Percentiles rank a stretch among this genome's conserved stretches.
phyloP scores from a whole-genome alignment of 2,888 invertebrate species.

The Lampropteryx suffumata region DNA sequence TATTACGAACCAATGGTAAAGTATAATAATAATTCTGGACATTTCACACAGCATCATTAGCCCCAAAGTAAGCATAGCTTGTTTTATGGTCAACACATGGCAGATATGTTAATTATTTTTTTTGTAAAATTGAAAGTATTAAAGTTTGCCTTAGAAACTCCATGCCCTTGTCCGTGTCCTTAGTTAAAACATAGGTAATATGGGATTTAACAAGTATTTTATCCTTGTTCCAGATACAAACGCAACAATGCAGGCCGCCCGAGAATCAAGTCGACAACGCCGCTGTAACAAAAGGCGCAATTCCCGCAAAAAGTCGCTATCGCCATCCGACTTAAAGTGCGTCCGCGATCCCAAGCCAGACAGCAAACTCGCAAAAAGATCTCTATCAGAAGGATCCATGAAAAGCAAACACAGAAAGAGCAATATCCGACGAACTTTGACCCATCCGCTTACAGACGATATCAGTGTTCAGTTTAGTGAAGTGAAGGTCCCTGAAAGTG shows the following conservation, averaged over 20 bases:
- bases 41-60: too few relatives aligned
- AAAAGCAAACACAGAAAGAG: slow-evolving; percentile 78
- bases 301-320: slow-evolving; percentile 78
- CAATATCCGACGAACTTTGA: slow-evolving; percentile 76
- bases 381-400: slow-evolving; percentile 74
- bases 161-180: too few relatives aligned
- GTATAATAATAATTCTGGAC: too few relatives aligned
- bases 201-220: too few relatives aligned
- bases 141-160: too few relatives aligned
- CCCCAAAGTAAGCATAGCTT: too few relatives aligned
- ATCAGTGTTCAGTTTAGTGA: slow-evolving; percentile 60
- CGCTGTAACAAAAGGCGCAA: slow-evolving; percentile 74
- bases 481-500: slow-evolving; percentile 69
- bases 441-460: slow-evolving; percentile 74
- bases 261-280: slow-evolving; percentile 75
- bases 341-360: slow-evolving; percentile 64
- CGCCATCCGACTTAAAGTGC: slow-evolving; percentile 74
- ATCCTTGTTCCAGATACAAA: slow-evolving; percentile 62
- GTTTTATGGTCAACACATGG: too few relatives aligned
- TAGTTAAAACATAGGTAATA: too few relatives aligned
- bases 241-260: slow-evolving; percentile 74
- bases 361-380: slow-evolving; percentile 62
- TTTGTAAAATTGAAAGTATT: too few relatives aligned
- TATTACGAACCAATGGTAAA: too few relatives aligned
- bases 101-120: too few relatives aligned